These are phyloP conservation scores for Acanthurus leucopareius DNA, from an alignment of 2,797 vertebrate species.

Conservation along the genomic window DNA sequence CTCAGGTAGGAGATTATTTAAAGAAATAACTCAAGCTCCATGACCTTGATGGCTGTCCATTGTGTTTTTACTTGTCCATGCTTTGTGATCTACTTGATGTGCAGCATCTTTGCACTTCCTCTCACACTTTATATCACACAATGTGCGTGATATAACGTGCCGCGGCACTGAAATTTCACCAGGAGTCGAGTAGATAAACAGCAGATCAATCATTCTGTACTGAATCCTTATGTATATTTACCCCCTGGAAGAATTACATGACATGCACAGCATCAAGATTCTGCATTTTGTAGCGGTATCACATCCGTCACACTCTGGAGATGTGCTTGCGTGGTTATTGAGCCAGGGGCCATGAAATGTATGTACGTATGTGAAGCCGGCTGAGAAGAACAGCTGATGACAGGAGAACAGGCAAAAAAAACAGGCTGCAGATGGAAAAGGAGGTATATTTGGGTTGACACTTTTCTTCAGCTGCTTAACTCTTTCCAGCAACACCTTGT, in stretches of 20 bases:
- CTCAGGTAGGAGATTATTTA: neutral
- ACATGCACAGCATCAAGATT: constrained; percentile 5
- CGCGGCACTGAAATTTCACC: neutral
- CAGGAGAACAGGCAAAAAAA: constrained; percentile 2
- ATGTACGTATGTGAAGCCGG: constrained; percentile 1
- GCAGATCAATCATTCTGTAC: constrained; percentile 47
- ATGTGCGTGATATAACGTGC: neutral
- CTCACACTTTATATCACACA: neutral
- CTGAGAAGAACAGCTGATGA: constrained; percentile 24
- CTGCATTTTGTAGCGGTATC: neutral
- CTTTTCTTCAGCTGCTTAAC: constrained; percentile 9
- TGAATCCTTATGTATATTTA: neutral
- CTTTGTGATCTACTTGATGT: neutral
- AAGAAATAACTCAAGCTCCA: neutral
- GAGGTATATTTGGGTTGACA: constrained; percentile 22
- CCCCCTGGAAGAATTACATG: neutral
- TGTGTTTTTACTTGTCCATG: neutral
- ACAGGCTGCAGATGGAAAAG: neutral
- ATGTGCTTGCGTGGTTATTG: neutral
- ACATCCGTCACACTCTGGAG: constrained; percentile 34
- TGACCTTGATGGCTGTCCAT: constrained; percentile 11
- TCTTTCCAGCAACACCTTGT: constrained; percentile 38
- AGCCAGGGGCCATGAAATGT: constrained; percentile 4
- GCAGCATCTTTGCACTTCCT: constrained; percentile 6
- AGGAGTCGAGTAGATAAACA: constrained; percentile 35